Evolutionary conservation across 64 coral and sea anemone genomes (phyloP).

Genomic region (Stichodactyla helianthus): DNA sequence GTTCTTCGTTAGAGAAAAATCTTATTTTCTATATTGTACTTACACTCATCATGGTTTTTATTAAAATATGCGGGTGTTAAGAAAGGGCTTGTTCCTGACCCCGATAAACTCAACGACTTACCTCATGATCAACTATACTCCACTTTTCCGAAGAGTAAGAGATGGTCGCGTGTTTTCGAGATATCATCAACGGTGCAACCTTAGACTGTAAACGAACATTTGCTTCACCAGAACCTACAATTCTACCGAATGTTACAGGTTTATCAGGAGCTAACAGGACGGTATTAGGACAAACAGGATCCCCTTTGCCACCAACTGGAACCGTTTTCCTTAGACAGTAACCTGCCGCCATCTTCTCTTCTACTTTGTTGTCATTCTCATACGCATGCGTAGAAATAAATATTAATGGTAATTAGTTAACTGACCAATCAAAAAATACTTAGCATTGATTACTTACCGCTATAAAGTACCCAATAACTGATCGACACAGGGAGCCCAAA

Average conservation of each 20-base stretch:
- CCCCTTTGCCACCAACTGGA: conserved; percentile 70
- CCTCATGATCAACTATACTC: conserved; percentile 85
- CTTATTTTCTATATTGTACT: too few relatives aligned
- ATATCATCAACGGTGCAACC: conserved; percentile 80
- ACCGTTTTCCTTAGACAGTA: conserved; percentile 86
- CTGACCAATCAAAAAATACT: neutral
- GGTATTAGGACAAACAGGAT: conserved; percentile 85
- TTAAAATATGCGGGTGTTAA: neutral
- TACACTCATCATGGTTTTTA: too few relatives aligned
- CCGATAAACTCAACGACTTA: neutral
- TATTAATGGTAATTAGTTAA: neutral
- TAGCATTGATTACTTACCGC: neutral
- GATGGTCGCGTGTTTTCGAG: conserved; percentile 87
- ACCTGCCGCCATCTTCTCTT: conserved; percentile 51
- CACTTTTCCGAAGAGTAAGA: conserved; percentile 64
- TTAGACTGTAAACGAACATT: conserved; percentile 76
- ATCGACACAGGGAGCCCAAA: neutral
- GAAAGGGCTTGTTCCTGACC: neutral
- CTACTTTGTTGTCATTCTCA: conserved; percentile 16
- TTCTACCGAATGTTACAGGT: conserved; percentile 77
- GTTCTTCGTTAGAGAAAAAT: too few relatives aligned
- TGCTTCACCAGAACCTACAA: conserved; percentile 53
- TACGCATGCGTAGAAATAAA: conserved; percentile 22
- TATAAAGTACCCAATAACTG: neutral
- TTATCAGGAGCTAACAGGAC: conserved; percentile 62